Base-by-base conservation (phyloP, 64 coral and sea anemone species). In the Porites australiensis region DNA sequence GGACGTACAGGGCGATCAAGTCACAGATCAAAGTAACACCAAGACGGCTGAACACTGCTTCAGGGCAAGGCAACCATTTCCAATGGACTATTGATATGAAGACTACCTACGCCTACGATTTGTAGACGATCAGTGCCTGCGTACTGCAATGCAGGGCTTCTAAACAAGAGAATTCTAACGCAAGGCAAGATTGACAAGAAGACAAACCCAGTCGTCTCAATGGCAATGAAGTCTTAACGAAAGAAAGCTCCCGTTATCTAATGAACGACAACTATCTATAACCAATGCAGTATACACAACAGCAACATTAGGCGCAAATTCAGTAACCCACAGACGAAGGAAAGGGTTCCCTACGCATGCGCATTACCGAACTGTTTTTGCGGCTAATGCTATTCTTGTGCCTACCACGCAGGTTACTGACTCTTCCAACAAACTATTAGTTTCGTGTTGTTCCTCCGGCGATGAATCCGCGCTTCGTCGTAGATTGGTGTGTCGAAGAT, bases 51-150 rank as follows among this genome's bases (percentile, higher is more conserved):
- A 57, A 12, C 4, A 64, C 62, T 19, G 0, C 62, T 64, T 12
- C 62, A 64, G 13, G 13, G 18, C 61, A 4, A 64, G 18, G 61
- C 13, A 14, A 64, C 62, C 62, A 16, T 64, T 5, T 5, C 18
- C 18, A 5, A 4, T 64, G 13, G 13, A 16, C 18, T 4, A 4
- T 64, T 16, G 62, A 18, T n/a, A 5, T 70, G 66, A 70, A 70
- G 66, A 37, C 66, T 70, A 70, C 66, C 19, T 70, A 21, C 66
- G 66, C 66, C 66, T 70, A 70, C 66, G 2, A 70, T 70, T 23
- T 20, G 66, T 70, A 70, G 66, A 70, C 66, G 66, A 70, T 70
- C 66, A 23, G 66, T 21, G 66, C 66, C 66, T 70, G 66, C 66
- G 66, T 70, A 10, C 27, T 1, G 27, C 27, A 37, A 37, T 37